A percentile compares a stretch with the other conserved stretches of the same genome.
These are phyloP conservation scores for Caenorhabditis zanzibari DNA, from an alignment of 2,888 invertebrate genomes.

Conservation along the genomic window DNA sequence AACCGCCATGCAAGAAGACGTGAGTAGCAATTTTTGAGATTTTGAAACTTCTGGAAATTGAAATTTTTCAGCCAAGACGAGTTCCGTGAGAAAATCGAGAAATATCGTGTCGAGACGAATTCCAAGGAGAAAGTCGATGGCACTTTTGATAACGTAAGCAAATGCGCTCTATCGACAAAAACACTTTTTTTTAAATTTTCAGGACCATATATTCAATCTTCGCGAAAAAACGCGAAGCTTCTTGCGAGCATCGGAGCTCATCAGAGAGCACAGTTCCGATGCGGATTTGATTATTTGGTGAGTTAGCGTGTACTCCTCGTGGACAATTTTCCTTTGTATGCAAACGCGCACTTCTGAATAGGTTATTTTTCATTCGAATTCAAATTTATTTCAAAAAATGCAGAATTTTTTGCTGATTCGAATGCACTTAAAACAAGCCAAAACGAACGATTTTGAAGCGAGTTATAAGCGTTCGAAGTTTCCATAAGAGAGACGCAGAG, in stretches of 20 bases:
- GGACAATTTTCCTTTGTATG: too few species aligned
- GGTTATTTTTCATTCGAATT: too few species aligned
- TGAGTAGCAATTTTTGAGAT: constrained; percentile 6
- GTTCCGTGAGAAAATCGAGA: constrained; percentile 54
- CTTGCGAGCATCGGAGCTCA: constrained; percentile 61
- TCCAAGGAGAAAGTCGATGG: constrained; percentile 32
- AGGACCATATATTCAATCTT: constrained; percentile 63
- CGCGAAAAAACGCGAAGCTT: constrained; percentile 64
- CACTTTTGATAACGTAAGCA: constrained; percentile 55
- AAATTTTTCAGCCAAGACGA: constrained; percentile 41
- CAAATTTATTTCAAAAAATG: too few species aligned
- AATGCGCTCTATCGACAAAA: background rate
- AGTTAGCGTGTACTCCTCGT: background rate
- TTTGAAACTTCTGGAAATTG: background rate
- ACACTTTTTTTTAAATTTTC: constrained; percentile 6
- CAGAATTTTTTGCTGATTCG: too few species aligned
- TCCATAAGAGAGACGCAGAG: too few species aligned
- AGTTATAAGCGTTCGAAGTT: too few species aligned
- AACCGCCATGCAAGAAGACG: constrained; percentile 60
- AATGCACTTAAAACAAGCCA: too few species aligned
- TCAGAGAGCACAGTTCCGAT: constrained; percentile 54
- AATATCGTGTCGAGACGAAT: constrained; percentile 42
- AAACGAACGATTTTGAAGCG: too few species aligned
- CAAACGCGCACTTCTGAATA: too few species aligned
- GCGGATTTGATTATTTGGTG: constrained; percentile 65